A percentile compares a stretch with the other conserved stretches of the same genome.
These are phyloP conservation scores for Pseudomugil gertrudae DNA, from an alignment of 2,797 vertebrate genomes.

Conservation along the genomic window DNA sequence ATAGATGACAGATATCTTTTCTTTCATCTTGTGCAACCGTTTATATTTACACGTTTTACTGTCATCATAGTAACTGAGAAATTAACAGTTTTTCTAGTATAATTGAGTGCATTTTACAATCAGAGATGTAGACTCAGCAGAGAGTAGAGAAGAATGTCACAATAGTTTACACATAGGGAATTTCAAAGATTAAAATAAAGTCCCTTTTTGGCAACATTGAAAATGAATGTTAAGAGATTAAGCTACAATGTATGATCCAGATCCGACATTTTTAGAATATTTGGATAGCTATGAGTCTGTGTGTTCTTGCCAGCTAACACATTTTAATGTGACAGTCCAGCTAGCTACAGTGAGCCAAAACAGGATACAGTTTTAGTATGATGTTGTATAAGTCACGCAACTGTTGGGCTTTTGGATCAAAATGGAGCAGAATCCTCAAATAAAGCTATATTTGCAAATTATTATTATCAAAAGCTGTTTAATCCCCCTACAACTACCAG, in stretches of 20 bases:
- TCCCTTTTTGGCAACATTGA: background rate
- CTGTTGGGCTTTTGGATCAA: background rate
- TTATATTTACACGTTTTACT: constrained; percentile 27
- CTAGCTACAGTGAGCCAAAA: background rate
- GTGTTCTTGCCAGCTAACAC: background rate
- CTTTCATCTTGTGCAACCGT: constrained; percentile 18
- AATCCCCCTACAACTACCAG: too few species aligned
- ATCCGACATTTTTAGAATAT: background rate
- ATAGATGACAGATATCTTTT: background rate
- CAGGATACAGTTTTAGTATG: background rate
- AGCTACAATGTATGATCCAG: background rate
- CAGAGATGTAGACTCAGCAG: background rate
- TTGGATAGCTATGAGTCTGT: background rate
- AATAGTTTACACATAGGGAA: background rate
- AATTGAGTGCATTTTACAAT: constrained; percentile 12
- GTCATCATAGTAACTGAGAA: constrained; percentile 43
- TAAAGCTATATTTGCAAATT: background rate
- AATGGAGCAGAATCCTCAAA: background rate
- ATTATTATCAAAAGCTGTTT: too few species aligned
- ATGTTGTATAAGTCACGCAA: background rate
- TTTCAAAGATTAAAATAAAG: background rate
- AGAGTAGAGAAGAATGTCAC: background rate
- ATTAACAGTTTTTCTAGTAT: constrained; percentile 41
- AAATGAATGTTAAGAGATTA: background rate
- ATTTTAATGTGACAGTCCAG: background rate